phyloP scores from a whole-genome alignment of 2,888 invertebrate species.

The Monochamus alternatus region DNA sequence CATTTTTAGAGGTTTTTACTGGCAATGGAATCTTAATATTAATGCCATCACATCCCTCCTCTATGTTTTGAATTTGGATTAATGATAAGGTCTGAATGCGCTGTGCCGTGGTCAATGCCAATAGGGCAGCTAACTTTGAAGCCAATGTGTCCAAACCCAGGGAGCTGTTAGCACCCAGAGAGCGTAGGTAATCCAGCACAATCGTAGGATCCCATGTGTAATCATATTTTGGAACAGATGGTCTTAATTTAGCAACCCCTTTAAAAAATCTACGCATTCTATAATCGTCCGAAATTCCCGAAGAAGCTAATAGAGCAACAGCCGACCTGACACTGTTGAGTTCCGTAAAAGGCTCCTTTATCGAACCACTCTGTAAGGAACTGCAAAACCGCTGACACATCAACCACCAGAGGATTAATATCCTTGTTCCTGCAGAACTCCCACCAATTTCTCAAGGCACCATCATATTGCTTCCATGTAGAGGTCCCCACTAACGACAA shows the following conservation, averaged over 20 bases:
- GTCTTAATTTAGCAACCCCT: slow-evolving; percentile 3
- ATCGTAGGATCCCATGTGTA: slow-evolving; percentile 5
- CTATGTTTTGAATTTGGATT: slow-evolving; percentile 10
- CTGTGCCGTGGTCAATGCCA: neutral
- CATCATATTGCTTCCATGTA: neutral
- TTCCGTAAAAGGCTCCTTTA: slow-evolving; percentile 4
- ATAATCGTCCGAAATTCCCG: slow-evolving; percentile 10
- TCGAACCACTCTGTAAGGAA: slow-evolving; percentile 15
- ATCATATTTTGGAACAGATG: slow-evolving; percentile 5
- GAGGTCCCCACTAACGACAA: neutral
- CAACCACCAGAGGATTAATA: too few relatives aligned
- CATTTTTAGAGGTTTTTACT: neutral
- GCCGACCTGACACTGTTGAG: slow-evolving; percentile 6
- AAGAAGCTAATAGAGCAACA: slow-evolving; percentile 4
- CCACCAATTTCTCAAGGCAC: neutral
- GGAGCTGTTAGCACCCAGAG: neutral
- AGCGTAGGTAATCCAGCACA: neutral
- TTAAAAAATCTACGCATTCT: slow-evolving; percentile 8
- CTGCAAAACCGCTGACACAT: neutral
- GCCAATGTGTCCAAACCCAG: neutral
- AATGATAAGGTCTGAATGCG: slow-evolving; percentile 6
- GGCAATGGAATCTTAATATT: neutral
- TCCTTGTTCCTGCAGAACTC: too few relatives aligned
- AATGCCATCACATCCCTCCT: slow-evolving; percentile 1
- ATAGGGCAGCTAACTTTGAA: slow-evolving; percentile 2